A percentile compares a stretch with the other conserved stretches of the same genome.
phyloP scores from a whole-genome alignment of 2,797 vertebrate species.

The Helostoma temminkii region DNA sequence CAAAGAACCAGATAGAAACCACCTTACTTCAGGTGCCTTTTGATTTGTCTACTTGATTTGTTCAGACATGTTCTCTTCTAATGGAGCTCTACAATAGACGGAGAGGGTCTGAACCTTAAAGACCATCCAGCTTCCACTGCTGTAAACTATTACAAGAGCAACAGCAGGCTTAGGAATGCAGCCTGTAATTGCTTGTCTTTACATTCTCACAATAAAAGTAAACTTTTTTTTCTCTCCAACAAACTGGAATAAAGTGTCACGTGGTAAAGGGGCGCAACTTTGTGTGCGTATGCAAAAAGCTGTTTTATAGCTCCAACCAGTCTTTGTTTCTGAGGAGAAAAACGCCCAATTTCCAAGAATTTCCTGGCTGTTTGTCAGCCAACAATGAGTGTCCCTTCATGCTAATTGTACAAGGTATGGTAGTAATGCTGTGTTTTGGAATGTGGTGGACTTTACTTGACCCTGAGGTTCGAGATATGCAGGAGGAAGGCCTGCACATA shows the following conservation, averaged over 20 bases:
- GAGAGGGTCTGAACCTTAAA: conserved; percentile 48
- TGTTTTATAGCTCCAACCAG: conserved; percentile 52
- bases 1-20: conserved; percentile 6
- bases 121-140: conserved; percentile 60
- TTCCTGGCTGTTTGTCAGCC: conserved; percentile 25
- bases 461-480: conserved; percentile 54
- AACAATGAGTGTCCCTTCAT: conserved; percentile 52
- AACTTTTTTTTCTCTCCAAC: conserved; percentile 65
- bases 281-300: conserved; percentile 31
- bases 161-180: conserved; percentile 80
- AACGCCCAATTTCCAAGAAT: conserved; percentile 31
- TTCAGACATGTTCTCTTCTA: conserved; percentile 32
- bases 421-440: conserved; percentile 49
- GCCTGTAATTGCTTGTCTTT: conserved; percentile 79
- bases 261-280: conserved; percentile 31
- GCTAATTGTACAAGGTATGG: conserved; percentile 44
- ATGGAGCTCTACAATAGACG: conserved; percentile 50
- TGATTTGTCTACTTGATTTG: no score
- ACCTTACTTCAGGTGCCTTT: conserved; percentile 14
- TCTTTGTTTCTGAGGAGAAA: conserved; percentile 47
- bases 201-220: conserved; percentile 78
- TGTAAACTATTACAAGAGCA: conserved; percentile 78
- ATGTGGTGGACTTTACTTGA: conserved; percentile 71
- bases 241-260: conserved; percentile 64
- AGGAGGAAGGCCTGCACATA: conserved; percentile 26